Percentiles rank a stretch among this genome's conserved stretches.
Evolutionary conservation across 2,888 invertebrate species (phyloP).

Genomic region (Pristionchus mayeri): DNA sequence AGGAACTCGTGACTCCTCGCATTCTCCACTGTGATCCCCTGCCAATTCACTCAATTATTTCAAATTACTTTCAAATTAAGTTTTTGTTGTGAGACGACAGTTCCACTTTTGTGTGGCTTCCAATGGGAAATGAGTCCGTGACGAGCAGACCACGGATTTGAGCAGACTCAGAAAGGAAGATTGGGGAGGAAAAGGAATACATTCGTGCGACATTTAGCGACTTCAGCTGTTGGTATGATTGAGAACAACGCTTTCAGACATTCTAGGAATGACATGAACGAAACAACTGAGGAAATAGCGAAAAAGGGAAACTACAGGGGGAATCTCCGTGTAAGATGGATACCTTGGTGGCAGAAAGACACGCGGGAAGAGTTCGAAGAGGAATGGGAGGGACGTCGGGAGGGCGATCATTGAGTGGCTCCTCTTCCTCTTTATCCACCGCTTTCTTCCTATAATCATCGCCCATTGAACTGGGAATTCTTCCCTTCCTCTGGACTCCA

Average conservation of each 20-base stretch:
- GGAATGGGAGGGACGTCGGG: constrained; percentile 26
- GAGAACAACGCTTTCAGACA: too few relatives aligned
- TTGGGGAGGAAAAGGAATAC: too few relatives aligned
- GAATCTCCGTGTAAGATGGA: not conserved
- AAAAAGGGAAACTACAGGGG: not conserved
- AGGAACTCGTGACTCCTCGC: constrained; percentile 62
- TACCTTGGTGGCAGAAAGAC: not conserved
- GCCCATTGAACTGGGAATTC: not conserved
- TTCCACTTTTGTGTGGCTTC: not conserved
- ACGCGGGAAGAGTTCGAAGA: not conserved
- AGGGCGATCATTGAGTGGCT: not conserved
- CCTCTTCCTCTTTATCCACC: not conserved
- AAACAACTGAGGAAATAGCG: not conserved
- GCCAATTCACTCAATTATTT: not conserved
- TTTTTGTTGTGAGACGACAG: not conserved
- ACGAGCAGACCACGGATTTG: too few relatives aligned
- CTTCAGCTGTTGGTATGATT: too few relatives aligned
- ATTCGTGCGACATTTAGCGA: too few relatives aligned
- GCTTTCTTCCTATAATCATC: constrained; percentile 14
- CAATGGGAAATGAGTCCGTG: too few relatives aligned
- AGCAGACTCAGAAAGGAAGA: too few relatives aligned
- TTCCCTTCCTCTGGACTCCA: not conserved
- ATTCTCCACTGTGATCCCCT: constrained; percentile 55
- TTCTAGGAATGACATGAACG: not conserved
- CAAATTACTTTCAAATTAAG: not conserved